phyloP scores from a whole-genome alignment of 2,113 vertebrate species.

The Arenaria interpres region DNA sequence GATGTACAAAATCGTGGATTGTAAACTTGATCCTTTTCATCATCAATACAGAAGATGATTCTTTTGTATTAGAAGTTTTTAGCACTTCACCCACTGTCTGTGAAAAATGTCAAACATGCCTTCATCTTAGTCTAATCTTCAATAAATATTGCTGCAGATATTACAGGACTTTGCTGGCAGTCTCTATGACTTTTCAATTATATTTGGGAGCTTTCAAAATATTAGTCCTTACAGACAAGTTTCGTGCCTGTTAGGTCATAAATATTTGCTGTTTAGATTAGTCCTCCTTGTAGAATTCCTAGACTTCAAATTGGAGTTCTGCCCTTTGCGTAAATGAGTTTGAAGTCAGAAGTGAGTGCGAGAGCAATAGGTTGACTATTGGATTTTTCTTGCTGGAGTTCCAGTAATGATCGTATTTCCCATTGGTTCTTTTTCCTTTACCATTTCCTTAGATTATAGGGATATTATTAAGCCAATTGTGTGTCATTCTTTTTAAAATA shows the following conservation, averaged over 20 bases:
- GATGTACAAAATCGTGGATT: background rate
- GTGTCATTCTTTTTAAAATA: background rate
- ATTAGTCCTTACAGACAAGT: background rate
- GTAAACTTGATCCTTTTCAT: background rate
- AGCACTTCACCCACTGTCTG: background rate
- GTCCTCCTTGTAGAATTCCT: background rate
- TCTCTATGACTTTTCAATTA: background rate
- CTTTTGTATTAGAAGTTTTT: background rate
- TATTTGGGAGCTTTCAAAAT: background rate
- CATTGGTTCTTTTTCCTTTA: background rate
- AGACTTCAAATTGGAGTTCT: background rate
- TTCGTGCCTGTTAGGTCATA: background rate
- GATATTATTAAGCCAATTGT: background rate
- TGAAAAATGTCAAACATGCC: background rate
- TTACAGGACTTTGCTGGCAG: background rate
- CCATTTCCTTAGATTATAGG: background rate
- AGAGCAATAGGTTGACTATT: background rate
- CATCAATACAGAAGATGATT: background rate
- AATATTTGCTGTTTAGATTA: background rate
- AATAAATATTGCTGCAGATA: background rate
- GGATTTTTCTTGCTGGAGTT: background rate
- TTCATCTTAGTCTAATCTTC: slow-evolving; percentile 9
- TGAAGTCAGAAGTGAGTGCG: background rate
- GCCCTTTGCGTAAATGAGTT: background rate
- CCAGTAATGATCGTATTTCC: background rate